Evolutionary conservation across 2,888 invertebrate genomes (phyloP).

Genomic region (Subacronicta megacephala): DNA sequence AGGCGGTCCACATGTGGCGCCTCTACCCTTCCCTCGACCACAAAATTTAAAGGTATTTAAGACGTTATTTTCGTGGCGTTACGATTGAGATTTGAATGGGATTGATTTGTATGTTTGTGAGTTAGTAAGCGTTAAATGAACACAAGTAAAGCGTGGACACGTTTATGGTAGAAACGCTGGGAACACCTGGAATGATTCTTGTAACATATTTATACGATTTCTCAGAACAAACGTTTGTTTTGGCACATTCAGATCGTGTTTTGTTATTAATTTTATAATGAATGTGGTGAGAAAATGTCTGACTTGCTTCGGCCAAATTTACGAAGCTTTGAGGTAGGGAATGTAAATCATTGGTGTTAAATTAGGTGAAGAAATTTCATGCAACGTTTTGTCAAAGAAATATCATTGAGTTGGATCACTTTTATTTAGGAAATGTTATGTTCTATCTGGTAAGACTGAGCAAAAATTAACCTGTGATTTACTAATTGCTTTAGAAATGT

Average conservation of each 20-base stretch:
- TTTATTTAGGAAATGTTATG: too few relatives aligned
- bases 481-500: too few relatives aligned
- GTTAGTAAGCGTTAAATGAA: conserved; percentile 75
- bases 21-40: conserved; percentile 73
- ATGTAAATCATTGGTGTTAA: conserved; percentile 29
- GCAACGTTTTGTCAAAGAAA: conserved; percentile 15
- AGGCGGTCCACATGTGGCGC: conserved; percentile 81
- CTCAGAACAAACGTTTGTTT: conserved; percentile 62
- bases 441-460: too few relatives aligned
- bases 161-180: conserved; percentile 74
- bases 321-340: conserved; percentile 25
- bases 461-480: too few relatives aligned
- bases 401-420: background rate
- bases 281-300: conserved; percentile 54
- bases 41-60: conserved; percentile 21
- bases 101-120: conserved; percentile 35
- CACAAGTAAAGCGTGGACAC: conserved; percentile 76
- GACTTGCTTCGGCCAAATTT: conserved; percentile 29
- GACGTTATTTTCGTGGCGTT: conserved; percentile 27
- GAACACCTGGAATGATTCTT: conserved; percentile 76
- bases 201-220: conserved; percentile 72
- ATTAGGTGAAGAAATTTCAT: conserved; percentile 25
- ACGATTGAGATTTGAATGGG: conserved; percentile 32
- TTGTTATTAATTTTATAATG: conserved; percentile 54
- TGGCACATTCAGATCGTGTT: conserved; percentile 44